Evolutionary conservation across 1,140 invertebrate genomes (phyloP).

Genomic region (Fragariocoptes setiger): DNA sequence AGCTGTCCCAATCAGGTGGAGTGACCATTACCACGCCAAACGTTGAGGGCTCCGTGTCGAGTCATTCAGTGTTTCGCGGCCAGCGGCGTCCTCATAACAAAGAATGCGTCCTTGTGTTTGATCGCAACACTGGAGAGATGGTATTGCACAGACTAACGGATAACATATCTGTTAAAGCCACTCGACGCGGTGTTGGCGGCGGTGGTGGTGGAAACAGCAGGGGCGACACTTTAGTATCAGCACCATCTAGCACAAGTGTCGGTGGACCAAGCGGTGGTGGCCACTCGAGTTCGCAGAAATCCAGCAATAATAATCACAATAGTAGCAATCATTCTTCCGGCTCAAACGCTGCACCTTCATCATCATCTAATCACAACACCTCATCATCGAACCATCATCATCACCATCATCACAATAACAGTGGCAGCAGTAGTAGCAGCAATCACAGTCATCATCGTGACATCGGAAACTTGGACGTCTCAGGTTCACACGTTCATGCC

Average conservation of each 20-base stretch:
- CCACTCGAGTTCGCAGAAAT: background rate
- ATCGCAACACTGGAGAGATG: conserved; percentile 59
- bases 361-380: background rate
- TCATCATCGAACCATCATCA: background rate
- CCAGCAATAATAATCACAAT: too few relatives aligned
- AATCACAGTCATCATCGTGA: background rate
- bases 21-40: conserved; percentile 66
- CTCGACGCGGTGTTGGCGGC: conserved; percentile 26
- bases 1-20: conserved; percentile 54
- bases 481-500: background rate
- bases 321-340: too few relatives aligned
- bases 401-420: background rate
- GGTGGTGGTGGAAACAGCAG: background rate
- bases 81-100: conserved; percentile 56
- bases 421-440: background rate
- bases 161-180: conserved; percentile 78
- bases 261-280: background rate
- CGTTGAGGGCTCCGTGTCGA: conserved; percentile 43
- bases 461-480: background rate
- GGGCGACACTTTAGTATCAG: background rate
- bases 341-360: too few relatives aligned
- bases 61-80: conserved; percentile 71
- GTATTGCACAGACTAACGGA: conserved; percentile 59
- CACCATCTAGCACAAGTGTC: background rate
- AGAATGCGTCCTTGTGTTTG: conserved; percentile 79